Evolutionary conservation across 2,888 invertebrate species (phyloP), one percentile per base, ranked within the genome.

Genomic region (Lasioglossum calceatum): DNA sequence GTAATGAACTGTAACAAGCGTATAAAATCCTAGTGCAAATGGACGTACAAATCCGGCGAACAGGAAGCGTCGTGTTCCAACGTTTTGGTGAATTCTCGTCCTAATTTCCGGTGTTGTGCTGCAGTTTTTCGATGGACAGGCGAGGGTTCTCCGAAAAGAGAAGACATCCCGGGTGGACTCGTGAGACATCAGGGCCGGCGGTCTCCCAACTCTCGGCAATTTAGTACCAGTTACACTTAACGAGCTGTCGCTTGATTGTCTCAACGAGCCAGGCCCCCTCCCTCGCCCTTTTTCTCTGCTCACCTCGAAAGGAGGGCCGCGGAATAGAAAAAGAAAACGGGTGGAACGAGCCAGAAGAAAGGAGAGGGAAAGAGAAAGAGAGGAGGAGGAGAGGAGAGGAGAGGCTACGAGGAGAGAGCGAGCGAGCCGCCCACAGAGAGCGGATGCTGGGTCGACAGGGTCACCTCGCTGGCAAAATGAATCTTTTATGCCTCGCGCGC

Each of bases 361-460:
- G 64, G 74, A 64, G 82, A 77, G 50, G 61, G 77, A 81, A 61
- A 50, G 72, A 70, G 39, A 8, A 23, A 32, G 70, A 70, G 39
- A 36, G 70, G 42, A 19, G 8, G 58, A n/a, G n/a, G n/a, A n/a
- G n/a, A n/a, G 58, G 19, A 36, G 42, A 71, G 42, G 2, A 50
- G 50, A 50, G 7, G 50, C 50, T 19, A 23, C 4, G 61, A 27
- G 61, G 23, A 39, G 70, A 71, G 42, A 64, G 71, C 58, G 73
- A 47, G 72, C 19, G 84, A 85, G 82, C 89, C 92, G 90, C 92
- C 92, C 88, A 91, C 92, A 85, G 89, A 85, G 88, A 90, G 88
- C 92, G 92, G 91, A 93, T 92, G 92, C 84, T 86, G 91, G 90
- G 91, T 92, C 91, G 89, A 88, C 91, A 89, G 91, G 93, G 92